Conservation (phyloP, 2,113 vertebrate genomes). For the Cariama cristata region DNA sequence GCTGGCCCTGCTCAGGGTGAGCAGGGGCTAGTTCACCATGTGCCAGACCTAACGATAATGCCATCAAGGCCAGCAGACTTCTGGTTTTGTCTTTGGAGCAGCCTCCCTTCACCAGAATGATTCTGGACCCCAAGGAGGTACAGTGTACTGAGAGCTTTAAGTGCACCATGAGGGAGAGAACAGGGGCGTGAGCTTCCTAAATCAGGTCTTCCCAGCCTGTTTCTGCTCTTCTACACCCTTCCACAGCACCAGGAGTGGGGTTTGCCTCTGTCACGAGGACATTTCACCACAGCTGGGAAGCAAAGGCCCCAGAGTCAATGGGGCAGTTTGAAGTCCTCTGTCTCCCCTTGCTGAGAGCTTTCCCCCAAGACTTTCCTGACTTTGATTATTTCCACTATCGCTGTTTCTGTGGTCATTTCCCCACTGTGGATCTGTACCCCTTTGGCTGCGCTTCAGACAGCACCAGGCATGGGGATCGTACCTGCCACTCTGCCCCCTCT, state of each 20-base stretch:
- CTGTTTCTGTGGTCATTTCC: neutral
- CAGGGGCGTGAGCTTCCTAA: neutral
- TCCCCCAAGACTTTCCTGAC: neutral
- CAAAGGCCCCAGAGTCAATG: neutral
- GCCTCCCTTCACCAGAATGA: accelerated
- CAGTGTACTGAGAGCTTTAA: neutral
- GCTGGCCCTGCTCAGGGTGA: neutral
- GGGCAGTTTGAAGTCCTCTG: neutral
- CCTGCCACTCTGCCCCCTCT: neutral
- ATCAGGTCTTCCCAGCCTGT: neutral
- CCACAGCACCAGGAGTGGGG: neutral
- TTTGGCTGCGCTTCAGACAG: neutral
- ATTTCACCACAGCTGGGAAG: neutral
- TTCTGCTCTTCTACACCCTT: neutral
- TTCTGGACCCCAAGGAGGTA: neutral
- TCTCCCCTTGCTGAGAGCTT: neutral
- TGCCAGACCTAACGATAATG: accelerated
- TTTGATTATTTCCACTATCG: neutral
- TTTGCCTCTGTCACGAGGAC: neutral
- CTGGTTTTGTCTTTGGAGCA: neutral
- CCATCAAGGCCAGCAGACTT: neutral
- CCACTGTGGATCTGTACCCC: neutral
- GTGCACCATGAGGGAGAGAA: neutral
- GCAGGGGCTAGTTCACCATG: neutral
- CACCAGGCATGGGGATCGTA: no score